Percentiles rank a stretch among this genome's conserved stretches.
These are phyloP conservation scores for Cephalopachus bancanus DNA, from an alignment of 2,797 vertebrate species.

Conservation along the genomic window DNA sequence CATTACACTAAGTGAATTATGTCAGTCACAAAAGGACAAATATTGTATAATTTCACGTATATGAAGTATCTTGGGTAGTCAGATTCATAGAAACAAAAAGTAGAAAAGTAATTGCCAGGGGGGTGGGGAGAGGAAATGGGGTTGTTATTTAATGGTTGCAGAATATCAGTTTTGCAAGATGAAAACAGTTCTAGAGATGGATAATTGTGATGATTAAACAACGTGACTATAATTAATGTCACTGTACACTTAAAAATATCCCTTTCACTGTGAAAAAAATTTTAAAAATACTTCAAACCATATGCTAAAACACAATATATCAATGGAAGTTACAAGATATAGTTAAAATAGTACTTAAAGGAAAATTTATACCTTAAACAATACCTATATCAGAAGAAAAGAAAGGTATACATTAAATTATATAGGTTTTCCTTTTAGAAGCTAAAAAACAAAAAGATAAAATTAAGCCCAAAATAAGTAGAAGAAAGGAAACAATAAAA, in stretches of 20 bases:
- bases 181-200: not conserved
- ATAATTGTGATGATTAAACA: not conserved
- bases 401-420: not conserved
- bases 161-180: not conserved
- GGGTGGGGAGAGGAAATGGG: not conserved
- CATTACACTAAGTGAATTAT: not conserved
- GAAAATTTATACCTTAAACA: not conserved
- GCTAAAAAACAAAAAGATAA: not conserved
- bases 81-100: not conserved
- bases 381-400: not conserved
- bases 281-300: not conserved
- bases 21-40: not conserved
- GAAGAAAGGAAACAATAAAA: not conserved
- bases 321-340: not conserved
- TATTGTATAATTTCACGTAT: not conserved
- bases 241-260: not conserved
- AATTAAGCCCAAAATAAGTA: not conserved
- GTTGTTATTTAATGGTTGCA: not conserved
- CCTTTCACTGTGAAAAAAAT: not conserved
- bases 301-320: not conserved
- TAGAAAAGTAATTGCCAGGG: not conserved
- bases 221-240: not conserved
- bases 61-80: not conserved
- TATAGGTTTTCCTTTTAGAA: not conserved
- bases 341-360: not conserved